phyloP scores from a whole-genome alignment of 2,113 vertebrate species.

The Laticauda laticaudata region DNA sequence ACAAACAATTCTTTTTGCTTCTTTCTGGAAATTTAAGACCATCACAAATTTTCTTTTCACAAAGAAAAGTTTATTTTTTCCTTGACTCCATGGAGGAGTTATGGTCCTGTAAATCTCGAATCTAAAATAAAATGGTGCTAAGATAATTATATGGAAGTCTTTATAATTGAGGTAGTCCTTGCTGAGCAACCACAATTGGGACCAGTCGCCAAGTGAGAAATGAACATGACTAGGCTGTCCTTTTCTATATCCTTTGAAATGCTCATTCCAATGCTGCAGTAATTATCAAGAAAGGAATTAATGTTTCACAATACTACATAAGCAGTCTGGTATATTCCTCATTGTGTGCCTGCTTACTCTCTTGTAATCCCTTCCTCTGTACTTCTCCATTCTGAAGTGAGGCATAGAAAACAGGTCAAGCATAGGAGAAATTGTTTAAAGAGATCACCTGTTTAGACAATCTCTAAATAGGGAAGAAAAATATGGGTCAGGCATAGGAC shows the following conservation, averaged over 20 bases:
- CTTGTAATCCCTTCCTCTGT: background rate
- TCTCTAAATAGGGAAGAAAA: background rate
- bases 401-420: background rate
- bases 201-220: background rate
- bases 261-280: background rate
- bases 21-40: background rate
- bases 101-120: background rate
- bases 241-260: background rate
- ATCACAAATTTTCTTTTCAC: background rate
- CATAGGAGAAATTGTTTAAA: background rate
- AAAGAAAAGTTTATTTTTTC: background rate
- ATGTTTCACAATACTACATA: background rate
- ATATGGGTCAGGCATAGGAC: background rate
- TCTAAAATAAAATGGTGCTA: background rate
- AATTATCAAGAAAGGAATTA: background rate
- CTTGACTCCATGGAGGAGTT: background rate
- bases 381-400: background rate
- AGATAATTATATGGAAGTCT: background rate
- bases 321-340: background rate
- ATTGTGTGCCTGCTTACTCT: background rate
- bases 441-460: background rate
- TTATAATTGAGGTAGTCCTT: background rate
- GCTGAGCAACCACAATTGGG: background rate
- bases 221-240: background rate
- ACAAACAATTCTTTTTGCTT: background rate